These are phyloP conservation scores for Pheosia tremula DNA, from an alignment of 2,888 invertebrate species.

Conservation along the genomic window DNA sequence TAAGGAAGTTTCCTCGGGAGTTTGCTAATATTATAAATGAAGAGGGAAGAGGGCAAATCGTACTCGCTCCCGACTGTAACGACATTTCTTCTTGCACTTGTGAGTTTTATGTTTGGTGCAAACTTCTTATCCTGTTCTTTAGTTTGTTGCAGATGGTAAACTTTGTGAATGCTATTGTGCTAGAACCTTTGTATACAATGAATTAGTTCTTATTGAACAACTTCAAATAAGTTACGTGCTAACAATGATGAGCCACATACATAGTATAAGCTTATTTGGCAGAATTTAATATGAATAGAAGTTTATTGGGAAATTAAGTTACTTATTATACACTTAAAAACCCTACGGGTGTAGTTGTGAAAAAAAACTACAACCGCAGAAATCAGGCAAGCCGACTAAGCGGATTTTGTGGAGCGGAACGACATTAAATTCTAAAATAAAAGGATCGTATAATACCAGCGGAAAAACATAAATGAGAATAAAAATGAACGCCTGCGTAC, in stretches of 20 bases:
- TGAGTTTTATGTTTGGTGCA: slow-evolving; percentile 43
- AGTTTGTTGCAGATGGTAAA: slow-evolving; percentile 26
- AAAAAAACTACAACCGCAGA: slow-evolving; percentile 4
- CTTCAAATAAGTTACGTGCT: not conserved
- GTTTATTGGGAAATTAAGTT: too few species aligned
- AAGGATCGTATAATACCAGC: slow-evolving; percentile 22
- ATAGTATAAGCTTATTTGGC: too few species aligned
- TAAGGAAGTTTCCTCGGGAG: slow-evolving; percentile 63
- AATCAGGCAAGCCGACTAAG: slow-evolving; percentile 11
- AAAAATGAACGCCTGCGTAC: slow-evolving; percentile 29
- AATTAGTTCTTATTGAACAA: not conserved
- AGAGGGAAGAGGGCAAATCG: slow-evolving; percentile 62
- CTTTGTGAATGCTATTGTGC: not conserved
- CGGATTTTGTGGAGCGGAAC: slow-evolving; percentile 10
- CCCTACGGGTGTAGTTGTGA: not conserved
- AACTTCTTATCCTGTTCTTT: slow-evolving; percentile 39
- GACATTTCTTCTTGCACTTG: slow-evolving; percentile 54
- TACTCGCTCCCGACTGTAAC: slow-evolving; percentile 49
- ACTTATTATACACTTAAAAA: not conserved
- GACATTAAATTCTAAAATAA: slow-evolving; percentile 19
- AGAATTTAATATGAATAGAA: too few species aligned
- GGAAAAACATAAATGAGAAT: slow-evolving; percentile 27
- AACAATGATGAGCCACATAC: not conserved
- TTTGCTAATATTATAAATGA: slow-evolving; percentile 72
- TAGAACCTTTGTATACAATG: not conserved